Base-by-base conservation (phyloP, 1,140 invertebrate species). In the Drosophila subpulchrella region DNA sequence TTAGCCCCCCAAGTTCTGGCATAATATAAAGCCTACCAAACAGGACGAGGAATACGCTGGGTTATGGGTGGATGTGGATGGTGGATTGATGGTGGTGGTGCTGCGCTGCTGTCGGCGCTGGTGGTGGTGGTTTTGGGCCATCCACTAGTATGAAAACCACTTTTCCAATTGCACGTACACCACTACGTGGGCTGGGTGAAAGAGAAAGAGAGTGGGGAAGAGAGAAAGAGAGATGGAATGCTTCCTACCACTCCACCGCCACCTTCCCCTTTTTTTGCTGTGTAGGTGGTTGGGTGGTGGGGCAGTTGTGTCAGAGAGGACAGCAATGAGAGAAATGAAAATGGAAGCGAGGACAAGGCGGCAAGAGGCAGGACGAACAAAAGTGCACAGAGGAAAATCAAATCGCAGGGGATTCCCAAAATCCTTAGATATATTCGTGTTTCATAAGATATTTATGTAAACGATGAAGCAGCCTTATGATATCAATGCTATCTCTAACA, bases 11-110 rank as follows among this genome's bases (percentile, higher is more conserved):
- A 46, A 32, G 75, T 59, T 51, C 65, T 83, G 83, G 77, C 84
- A 88, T 88, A 89, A 89, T 88, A 89, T 88, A 89, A 88, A 88
- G 84, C 84, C 83, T 88, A 86, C 83, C 42, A 66, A 63, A 65
- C 60, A 75, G 70, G 71, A 82, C 71, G 56, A 68, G 59, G 38
- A 67, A 67, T 67, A 48, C 59, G 65, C 5, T 62, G 44, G 61
- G 59, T 59, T 60, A 53, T 55, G 58, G 48, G 44, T 24, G 72
- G 32, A 34, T 34, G 32, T 34, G 32, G 32, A 34, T 34, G 48
- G 41, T 24, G 72, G 57, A 44, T 62, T 48, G 58, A 42, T 67
- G 68, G 51, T 56, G 55, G 24, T 39, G 41, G 8, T 77, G 74
- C 51, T 46, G 44, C 34, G 46, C 36, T 34, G 36, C 27, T 41